Evolutionary conservation across 2,888 invertebrate genomes (phyloP).

Genomic region (Eupithecia subumbrata): DNA sequence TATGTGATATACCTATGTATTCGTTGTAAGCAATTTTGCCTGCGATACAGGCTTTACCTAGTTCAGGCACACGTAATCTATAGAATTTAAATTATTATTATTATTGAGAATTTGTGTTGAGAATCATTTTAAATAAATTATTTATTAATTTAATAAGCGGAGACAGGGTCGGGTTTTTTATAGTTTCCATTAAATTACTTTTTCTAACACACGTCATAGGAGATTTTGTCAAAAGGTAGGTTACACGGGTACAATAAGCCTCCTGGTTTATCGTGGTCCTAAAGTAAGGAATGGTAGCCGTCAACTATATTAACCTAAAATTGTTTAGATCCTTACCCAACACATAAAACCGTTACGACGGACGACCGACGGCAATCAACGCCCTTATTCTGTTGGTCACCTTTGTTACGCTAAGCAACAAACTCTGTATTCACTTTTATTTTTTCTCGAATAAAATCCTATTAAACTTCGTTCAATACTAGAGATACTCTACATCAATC

Average conservation of each 20-base stretch:
- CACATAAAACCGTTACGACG: neutral
- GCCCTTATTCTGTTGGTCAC: neutral
- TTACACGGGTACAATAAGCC: neutral
- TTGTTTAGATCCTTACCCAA: constrained; percentile 1
- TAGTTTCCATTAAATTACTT: neutral
- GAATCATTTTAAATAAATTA: no score
- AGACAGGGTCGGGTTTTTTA: neutral
- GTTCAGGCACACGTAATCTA: no score
- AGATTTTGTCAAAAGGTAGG: neutral
- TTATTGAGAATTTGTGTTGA: no score
- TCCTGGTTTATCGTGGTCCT: neutral
- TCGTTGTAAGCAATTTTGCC: no score
- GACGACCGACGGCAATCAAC: neutral
- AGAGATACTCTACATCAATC: constrained; percentile 20
- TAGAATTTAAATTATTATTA: no score
- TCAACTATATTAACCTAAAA: neutral
- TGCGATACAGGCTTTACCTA: no score
- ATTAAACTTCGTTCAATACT: constrained; percentile 2
- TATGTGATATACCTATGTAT: no score
- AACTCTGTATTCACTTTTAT: neutral
- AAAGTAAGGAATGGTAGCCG: constrained; percentile 3
- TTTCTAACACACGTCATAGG: neutral
- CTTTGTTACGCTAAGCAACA: neutral
- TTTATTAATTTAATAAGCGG: neutral
- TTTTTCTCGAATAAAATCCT: neutral